phyloP scores from a whole-genome alignment of 1,140 invertebrate species.

The Aphis gossypii region DNA sequence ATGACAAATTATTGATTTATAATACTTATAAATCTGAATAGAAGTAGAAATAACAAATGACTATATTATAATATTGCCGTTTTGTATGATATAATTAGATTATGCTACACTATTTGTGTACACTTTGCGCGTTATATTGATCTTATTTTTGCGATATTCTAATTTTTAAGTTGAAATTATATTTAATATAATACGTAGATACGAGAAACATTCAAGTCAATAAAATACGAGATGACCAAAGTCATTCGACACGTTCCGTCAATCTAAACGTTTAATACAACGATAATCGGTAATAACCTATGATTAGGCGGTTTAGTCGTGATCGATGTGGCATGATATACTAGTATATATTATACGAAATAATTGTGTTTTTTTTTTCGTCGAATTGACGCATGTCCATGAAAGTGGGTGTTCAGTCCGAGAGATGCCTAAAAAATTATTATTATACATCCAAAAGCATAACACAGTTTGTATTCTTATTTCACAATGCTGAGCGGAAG shows the following conservation, averaged over 20 bases:
- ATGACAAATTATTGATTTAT: background rate
- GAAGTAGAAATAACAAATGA: background rate
- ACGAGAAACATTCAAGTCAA: background rate
- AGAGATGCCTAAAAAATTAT: background rate
- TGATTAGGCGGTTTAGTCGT: background rate
- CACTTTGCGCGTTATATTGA: background rate
- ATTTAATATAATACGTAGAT: background rate
- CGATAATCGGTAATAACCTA: background rate
- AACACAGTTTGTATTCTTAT: background rate
- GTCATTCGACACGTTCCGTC: background rate
- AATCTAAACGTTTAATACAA: background rate
- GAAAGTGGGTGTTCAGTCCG: background rate
- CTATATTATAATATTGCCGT: background rate
- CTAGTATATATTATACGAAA: background rate
- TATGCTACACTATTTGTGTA: background rate
- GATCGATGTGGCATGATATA: background rate
- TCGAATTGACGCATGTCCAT: background rate
- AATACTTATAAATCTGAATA: background rate
- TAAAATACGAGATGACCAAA: background rate
- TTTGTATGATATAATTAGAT: background rate
- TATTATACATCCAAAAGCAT: constrained; percentile 11
- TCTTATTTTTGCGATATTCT: background rate
- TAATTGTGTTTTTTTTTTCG: background rate
- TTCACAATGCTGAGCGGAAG: background rate
- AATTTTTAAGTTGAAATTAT: background rate